Percentiles rank a stretch among this genome's conserved stretches.
Conservation (phyloP, 2,797 vertebrate genomes). For the Caiman crocodilus region DNA sequence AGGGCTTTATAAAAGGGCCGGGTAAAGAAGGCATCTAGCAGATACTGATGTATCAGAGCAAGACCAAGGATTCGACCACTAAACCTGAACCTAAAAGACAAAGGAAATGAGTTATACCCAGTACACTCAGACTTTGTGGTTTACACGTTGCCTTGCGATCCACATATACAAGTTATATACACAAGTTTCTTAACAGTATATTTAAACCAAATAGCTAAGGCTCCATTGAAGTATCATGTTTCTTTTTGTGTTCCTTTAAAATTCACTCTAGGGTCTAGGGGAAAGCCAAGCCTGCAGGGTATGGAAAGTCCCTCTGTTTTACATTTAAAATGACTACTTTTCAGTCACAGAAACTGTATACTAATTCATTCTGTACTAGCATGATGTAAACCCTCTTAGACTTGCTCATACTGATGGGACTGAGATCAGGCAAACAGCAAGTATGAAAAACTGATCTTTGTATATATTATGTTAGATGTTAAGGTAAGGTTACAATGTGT, state of each 20-base stretch:
- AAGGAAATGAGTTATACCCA: not conserved
- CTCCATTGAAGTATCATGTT: slow-evolving; percentile 8
- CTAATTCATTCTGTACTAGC: not conserved
- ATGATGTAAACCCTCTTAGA: not conserved
- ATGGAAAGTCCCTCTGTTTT: slow-evolving; percentile 34
- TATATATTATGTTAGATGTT: not conserved
- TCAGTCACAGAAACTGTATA: not conserved
- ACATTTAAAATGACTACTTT: not conserved
- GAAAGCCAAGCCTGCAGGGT: not conserved
- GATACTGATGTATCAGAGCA: slow-evolving; percentile 96
- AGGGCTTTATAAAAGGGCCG: slow-evolving; percentile 98
- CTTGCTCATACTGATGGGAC: not conserved
- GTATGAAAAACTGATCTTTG: not conserved
- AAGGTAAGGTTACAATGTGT: no score
- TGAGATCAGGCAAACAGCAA: not conserved
- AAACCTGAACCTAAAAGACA: slow-evolving; percentile 92
- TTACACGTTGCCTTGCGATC: slow-evolving; percentile 33
- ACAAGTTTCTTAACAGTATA: slow-evolving; percentile 32
- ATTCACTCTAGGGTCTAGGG: slow-evolving; percentile 9
- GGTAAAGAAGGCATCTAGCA: slow-evolving; percentile 98
- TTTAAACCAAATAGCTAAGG: slow-evolving; percentile 48
- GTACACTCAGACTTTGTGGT: not conserved
- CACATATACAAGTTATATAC: not conserved
- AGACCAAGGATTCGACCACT: slow-evolving; percentile 96
- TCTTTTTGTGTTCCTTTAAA: slow-evolving; percentile 11